A percentile compares a stretch with the other conserved stretches of the same genome.
Evolutionary conservation across 2,888 invertebrate genomes (phyloP).

Genomic region (Ectemnius continuus): DNA sequence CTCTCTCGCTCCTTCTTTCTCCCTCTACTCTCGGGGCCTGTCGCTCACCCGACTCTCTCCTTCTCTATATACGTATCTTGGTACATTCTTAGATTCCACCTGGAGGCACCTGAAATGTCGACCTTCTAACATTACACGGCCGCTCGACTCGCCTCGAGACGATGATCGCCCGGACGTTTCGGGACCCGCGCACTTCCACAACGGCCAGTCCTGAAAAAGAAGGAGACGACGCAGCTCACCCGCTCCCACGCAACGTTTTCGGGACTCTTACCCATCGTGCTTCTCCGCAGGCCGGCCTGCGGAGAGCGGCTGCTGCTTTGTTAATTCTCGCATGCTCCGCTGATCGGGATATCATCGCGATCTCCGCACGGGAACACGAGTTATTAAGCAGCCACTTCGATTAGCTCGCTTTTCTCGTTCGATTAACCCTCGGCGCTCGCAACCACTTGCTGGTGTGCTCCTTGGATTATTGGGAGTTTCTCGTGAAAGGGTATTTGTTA

Average conservation of each 20-base stretch:
- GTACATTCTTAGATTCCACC: constrained; percentile 28
- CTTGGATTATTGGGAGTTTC: too few relatives aligned
- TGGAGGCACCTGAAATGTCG: constrained; percentile 36
- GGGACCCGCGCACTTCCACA: constrained; percentile 17
- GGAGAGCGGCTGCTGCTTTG: not conserved
- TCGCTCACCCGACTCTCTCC: too few relatives aligned
- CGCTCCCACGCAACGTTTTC: constrained; percentile 1
- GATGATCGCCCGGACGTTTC: constrained; percentile 47
- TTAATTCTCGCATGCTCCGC: not conserved
- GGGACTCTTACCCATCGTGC: not conserved
- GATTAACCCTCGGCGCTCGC: too few relatives aligned
- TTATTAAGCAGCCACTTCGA: not conserved
- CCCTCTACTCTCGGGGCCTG: not conserved
- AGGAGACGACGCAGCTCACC: not conserved
- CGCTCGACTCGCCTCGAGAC: constrained; percentile 32
- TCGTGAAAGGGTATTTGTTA: too few relatives aligned
- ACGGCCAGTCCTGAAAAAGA: constrained; percentile 1
- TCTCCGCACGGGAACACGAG: not conserved
- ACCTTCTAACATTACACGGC: constrained; percentile 55
- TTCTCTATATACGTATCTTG: constrained; percentile 15
- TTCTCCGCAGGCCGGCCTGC: not conserved
- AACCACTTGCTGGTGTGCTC: too few relatives aligned
- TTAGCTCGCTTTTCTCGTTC: too few relatives aligned
- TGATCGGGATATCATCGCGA: not conserved
- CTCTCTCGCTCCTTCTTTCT: constrained; percentile 5